Percentiles rank a stretch among this genome's conserved stretches.
Conservation (phyloP, 92 coral and sea anemone species). For the Blastomussa wellsi region DNA sequence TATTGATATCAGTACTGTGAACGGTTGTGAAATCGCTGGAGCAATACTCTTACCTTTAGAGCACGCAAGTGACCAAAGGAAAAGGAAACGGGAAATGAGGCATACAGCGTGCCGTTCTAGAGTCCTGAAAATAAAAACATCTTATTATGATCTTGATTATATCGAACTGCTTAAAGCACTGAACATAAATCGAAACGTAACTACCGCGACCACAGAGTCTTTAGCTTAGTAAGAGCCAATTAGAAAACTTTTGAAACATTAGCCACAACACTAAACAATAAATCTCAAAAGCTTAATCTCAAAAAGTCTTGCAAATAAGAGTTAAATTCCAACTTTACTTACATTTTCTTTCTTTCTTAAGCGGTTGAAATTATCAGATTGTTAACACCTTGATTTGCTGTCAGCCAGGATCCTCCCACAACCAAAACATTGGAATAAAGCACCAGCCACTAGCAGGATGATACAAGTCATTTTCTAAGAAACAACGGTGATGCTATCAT, state of each 20-base stretch:
- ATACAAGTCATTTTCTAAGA: background rate
- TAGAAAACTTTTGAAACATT: background rate
- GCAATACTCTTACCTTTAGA: background rate
- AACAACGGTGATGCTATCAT: background rate
- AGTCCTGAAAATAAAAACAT: background rate
- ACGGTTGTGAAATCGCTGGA: too few relatives aligned
- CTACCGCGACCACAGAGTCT: background rate
- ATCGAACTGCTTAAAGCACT: background rate
- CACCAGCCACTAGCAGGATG: background rate
- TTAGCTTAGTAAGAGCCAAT: too few relatives aligned
- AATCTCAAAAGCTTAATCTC: background rate
- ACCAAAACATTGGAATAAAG: background rate
- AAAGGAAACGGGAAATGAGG: background rate
- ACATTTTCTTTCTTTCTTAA: background rate
- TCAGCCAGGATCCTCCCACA: constrained; percentile 15
- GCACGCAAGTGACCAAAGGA: background rate
- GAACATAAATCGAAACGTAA: too few relatives aligned
- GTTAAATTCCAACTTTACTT: background rate
- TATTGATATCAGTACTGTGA: too few relatives aligned
- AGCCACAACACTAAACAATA: background rate
- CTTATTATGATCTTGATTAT: too few relatives aligned
- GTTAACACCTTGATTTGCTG: background rate
- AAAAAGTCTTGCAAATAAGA: background rate
- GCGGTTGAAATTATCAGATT: background rate
- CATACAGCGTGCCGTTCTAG: background rate